Conservation (phyloP, 2,797 vertebrate genomes). For the Spinus pinus region DNA sequence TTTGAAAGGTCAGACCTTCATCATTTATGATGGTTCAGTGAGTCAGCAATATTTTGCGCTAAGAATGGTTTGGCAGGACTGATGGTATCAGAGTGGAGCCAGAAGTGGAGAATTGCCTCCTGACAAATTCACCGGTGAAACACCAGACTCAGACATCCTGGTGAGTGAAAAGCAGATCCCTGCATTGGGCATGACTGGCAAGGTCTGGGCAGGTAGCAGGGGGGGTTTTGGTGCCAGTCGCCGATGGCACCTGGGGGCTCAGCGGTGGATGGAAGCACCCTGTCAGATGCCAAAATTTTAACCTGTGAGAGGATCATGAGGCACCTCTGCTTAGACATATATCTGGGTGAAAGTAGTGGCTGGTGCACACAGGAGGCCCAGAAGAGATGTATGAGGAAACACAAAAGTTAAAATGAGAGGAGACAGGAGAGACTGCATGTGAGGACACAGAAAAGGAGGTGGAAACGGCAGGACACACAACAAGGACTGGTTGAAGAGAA, state of each 20-base stretch:
- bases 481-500: not conserved
- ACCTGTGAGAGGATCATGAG: no score
- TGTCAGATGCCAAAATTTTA: not conserved
- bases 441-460: not conserved
- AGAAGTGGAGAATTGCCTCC: not conserved
- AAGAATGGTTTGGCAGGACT: not conserved
- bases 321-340: not conserved
- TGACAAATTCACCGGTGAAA: not conserved
- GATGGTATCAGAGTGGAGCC: not conserved
- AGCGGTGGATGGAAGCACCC: not conserved
- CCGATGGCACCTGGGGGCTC: not conserved
- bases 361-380: not conserved
- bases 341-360: not conserved
- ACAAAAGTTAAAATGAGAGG: not conserved
- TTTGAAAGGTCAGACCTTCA: not conserved
- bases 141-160: not conserved
- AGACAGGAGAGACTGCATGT: not conserved
- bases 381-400: not conserved
- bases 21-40: not conserved
- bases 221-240: not conserved
- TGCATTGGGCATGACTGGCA: not conserved
- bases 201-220: not conserved
- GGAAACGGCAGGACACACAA: rapidly evolving
- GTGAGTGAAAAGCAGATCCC: not conserved
- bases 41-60: not conserved